Evolutionary conservation across 2,888 invertebrate genomes (phyloP).

Genomic region (Xylota segnis): DNA sequence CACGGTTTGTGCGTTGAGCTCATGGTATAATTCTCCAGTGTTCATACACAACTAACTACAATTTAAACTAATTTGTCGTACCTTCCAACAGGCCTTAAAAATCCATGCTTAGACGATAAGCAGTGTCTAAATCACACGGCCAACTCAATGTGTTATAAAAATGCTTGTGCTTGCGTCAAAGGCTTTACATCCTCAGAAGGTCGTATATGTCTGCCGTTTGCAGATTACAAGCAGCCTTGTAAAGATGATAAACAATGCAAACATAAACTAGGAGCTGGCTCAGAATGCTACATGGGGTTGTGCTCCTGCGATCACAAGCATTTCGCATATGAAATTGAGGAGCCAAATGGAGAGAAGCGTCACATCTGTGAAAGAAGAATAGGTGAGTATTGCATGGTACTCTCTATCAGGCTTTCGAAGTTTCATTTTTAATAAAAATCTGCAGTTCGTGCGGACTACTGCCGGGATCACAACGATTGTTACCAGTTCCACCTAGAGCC

Average conservation of each 20-base stretch:
- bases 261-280: slow-evolving; percentile 77
- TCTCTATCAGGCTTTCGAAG: background rate
- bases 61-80: too few species aligned
- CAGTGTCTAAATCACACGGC: slow-evolving; percentile 78
- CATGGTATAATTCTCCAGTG: too few species aligned
- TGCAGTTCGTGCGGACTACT: slow-evolving; percentile 78
- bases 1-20: too few species aligned
- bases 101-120: slow-evolving; percentile 49
- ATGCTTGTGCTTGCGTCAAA: slow-evolving; percentile 77
- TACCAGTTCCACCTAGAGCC: slow-evolving; percentile 75
- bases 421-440: background rate
- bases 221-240: slow-evolving; percentile 77
- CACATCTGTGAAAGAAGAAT: slow-evolving; percentile 59
- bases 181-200: slow-evolving; percentile 71
- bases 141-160: slow-evolving; percentile 65
- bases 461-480: slow-evolving; percentile 78
- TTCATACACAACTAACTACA: too few species aligned
- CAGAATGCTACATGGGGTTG: slow-evolving; percentile 73
- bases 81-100: slow-evolving; percentile 38
- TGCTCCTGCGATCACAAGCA: slow-evolving; percentile 79
- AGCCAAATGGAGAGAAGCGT: slow-evolving; percentile 34
- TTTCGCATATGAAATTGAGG: slow-evolving; percentile 44
- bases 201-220: slow-evolving; percentile 73
- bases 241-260: slow-evolving; percentile 78
- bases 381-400: slow-evolving; percentile 50